phyloP scores from a whole-genome alignment of 2,797 vertebrate genomes.

The Gymnothorax reevesii region DNA sequence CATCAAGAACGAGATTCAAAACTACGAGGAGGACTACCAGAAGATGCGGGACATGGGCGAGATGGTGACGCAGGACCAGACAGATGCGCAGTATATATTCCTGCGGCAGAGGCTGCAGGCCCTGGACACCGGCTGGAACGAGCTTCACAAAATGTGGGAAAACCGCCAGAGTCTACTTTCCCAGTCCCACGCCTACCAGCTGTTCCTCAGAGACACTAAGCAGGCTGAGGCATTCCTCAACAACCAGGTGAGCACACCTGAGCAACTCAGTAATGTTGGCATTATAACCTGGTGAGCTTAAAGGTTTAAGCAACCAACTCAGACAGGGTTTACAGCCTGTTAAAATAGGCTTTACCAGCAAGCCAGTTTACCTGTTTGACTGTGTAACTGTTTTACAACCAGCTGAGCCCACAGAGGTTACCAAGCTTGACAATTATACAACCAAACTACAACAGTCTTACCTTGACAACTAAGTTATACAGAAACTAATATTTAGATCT shows the following conservation, averaged over 20 bases:
- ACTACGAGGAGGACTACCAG: conserved; percentile 98
- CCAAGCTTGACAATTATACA: no score
- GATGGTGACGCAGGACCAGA: conserved; percentile 97
- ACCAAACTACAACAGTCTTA: no score
- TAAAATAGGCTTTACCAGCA: no score
- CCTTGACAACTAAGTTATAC: background rate
- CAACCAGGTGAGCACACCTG: conserved; percentile 68
- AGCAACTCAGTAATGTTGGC: background rate
- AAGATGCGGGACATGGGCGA: conserved; percentile 99
- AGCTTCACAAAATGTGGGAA: conserved; percentile 99
- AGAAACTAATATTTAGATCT: no score
- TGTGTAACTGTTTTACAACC: no score
- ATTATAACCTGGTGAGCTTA: background rate
- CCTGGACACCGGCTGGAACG: conserved; percentile 95
- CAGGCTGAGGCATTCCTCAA: conserved; percentile 84
- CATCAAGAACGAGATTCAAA: conserved; percentile 95
- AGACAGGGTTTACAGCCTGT: no score
- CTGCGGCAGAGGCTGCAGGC: conserved; percentile 92
- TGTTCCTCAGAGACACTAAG: conserved; percentile 93
- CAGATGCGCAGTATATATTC: conserved; percentile 97
- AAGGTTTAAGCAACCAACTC: no score
- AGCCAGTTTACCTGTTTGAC: no score
- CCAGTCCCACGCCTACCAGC: conserved; percentile 95
- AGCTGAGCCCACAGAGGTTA: no score
- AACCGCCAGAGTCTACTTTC: conserved; percentile 94